phyloP scores from a whole-genome alignment of 1,140 invertebrate genomes.

The Drosophila varians region DNA sequence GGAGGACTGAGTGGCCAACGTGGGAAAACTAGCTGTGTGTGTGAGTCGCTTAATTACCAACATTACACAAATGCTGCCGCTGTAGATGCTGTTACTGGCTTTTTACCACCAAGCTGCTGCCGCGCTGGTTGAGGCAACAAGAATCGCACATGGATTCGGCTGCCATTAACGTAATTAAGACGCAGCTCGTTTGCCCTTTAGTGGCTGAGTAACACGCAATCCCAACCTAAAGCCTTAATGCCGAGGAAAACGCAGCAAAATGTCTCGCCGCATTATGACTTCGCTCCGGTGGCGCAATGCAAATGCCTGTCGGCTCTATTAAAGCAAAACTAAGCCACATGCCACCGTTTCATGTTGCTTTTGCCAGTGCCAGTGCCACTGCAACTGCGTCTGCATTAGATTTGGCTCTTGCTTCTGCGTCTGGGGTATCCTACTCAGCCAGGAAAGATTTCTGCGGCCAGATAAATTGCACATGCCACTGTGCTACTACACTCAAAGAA shows the following conservation, averaged over 20 bases:
- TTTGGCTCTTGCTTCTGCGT: background rate
- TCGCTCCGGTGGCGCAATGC: conserved; percentile 64
- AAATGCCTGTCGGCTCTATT: conserved; percentile 67
- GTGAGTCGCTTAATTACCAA: conserved; percentile 72
- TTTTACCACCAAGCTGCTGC: background rate
- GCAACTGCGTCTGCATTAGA: background rate
- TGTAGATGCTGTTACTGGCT: background rate
- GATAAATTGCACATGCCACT: conserved; percentile 42
- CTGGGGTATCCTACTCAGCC: conserved; percentile 20
- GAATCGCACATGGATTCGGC: conserved; percentile 67
- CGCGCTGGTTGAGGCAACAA: conserved; percentile 41
- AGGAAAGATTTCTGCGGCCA: conserved; percentile 33
- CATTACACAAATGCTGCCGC: conserved; percentile 70
- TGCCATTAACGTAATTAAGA: conserved; percentile 76
- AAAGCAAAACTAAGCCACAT: conserved; percentile 76
- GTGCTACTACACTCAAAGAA: conserved; percentile 9
- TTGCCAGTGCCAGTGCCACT: conserved; percentile 10
- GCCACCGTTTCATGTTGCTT: conserved; percentile 65
- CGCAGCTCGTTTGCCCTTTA: conserved; percentile 70
- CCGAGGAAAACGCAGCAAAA: conserved; percentile 19
- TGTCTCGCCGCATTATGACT: conserved; percentile 73
- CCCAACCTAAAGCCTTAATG: background rate
- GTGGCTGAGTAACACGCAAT: conserved; percentile 39
- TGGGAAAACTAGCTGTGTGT: conserved; percentile 69
- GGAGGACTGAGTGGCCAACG: conserved; percentile 49